Conservation (phyloP, 2,888 invertebrate species). For the Cacoxenus indagator region DNA sequence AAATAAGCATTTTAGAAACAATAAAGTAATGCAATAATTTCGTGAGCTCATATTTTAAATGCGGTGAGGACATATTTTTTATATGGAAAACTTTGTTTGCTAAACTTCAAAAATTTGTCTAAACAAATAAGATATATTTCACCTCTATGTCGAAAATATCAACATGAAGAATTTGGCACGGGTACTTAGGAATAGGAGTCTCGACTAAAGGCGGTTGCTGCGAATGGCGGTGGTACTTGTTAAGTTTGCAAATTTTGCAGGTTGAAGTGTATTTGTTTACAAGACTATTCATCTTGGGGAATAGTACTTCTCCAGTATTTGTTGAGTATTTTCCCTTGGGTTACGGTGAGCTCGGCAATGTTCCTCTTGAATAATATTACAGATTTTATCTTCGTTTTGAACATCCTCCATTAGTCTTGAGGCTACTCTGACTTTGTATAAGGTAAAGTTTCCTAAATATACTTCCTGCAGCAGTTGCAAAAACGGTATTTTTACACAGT, state of each 20-base stretch:
- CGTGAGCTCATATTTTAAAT: not conserved
- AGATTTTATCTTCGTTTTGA: no score
- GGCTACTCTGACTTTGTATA: no score
- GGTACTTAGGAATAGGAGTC: no score
- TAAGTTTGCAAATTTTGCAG: slow-evolving; percentile 6
- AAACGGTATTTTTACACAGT: no score
- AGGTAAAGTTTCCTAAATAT: no score
- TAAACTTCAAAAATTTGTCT: not conserved
- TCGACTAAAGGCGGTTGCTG: no score
- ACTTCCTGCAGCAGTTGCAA: no score
- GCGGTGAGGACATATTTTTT: not conserved
- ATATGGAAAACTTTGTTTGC: no score
- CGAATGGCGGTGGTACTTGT: no score
- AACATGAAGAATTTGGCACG: slow-evolving; percentile 17
- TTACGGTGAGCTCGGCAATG: slow-evolving; percentile 23
- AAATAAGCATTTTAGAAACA: not conserved
- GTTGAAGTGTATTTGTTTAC: slow-evolving; percentile 19
- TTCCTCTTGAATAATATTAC: slow-evolving; percentile 12
- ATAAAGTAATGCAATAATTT: not conserved
- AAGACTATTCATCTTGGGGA: slow-evolving; percentile 24
- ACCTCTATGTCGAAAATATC: not conserved
- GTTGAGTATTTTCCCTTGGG: slow-evolving; percentile 20
- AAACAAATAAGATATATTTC: not conserved
- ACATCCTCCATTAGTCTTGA: no score
- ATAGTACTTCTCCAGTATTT: slow-evolving; percentile 29